A percentile compares a stretch with the other conserved stretches of the same genome.
Evolutionary conservation across 2,797 vertebrate species (phyloP).

Genomic region (Melopsittacus undulatus): DNA sequence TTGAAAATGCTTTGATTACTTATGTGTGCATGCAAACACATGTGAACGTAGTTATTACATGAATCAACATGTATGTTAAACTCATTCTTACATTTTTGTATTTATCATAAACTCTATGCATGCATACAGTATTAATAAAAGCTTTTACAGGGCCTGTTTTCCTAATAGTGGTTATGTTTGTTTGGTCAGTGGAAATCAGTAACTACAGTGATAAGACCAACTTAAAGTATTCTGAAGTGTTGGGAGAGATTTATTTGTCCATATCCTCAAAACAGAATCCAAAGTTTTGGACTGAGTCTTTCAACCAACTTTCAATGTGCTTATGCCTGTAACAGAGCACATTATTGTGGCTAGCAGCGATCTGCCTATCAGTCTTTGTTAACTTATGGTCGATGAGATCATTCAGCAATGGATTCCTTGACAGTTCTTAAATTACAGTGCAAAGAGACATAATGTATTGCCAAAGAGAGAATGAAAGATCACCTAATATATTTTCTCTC

Average conservation of each 20-base stretch:
- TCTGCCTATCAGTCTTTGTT: not conserved
- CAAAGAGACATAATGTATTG: not conserved
- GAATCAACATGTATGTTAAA: not conserved
- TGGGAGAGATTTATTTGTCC: not conserved
- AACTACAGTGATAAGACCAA: not conserved
- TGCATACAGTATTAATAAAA: not conserved
- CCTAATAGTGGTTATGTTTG: rapidly evolving
- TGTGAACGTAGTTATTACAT: not conserved
- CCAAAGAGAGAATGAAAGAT: not conserved
- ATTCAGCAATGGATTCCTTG: not conserved
- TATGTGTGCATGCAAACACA: rapidly evolving
- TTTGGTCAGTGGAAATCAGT: not conserved
- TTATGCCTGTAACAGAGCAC: not conserved
- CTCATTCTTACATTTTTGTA: not conserved
- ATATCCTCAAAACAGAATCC: not conserved
- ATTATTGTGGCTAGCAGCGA: not conserved
- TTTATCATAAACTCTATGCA: not conserved
- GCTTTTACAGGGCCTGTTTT: not conserved
- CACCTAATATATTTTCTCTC: not conserved
- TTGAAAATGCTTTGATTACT: not conserved
- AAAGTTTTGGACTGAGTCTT: not conserved
- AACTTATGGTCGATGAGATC: not conserved
- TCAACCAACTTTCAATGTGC: rapidly evolving
- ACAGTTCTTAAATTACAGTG: not conserved
- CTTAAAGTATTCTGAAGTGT: not conserved